Conservation (phyloP, 1,140 invertebrate species). For the Lordiphosa mommai region DNA sequence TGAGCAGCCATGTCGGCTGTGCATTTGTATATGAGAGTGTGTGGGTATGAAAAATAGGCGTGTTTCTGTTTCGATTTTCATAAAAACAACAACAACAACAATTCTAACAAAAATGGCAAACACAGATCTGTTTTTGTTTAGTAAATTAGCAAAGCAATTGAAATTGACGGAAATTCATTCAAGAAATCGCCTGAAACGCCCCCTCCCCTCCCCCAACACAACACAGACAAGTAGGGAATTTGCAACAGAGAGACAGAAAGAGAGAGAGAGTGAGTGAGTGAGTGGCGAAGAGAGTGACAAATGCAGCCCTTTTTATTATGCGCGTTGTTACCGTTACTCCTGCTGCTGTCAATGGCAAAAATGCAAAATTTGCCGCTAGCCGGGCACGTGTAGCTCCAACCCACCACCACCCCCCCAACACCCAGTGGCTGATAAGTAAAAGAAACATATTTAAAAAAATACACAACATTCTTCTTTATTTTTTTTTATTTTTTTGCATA, state of each 20-base stretch:
- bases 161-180: conserved; percentile 5
- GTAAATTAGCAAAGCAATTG: conserved; percentile 10
- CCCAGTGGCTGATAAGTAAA: not conserved
- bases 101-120: conserved; percentile 27
- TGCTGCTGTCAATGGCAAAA: not conserved
- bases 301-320: conserved; percentile 4
- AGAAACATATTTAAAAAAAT: no score
- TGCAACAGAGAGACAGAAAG: no score
- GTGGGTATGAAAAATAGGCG: conserved; percentile 62
- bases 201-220: no score
- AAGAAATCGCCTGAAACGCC: not conserved
- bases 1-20: conserved; percentile 9
- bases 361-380: not conserved
- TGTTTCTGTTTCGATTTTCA: conserved; percentile 49
- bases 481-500: no score
- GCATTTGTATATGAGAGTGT: conserved; percentile 6
- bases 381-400: conserved; percentile 6
- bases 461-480: no score
- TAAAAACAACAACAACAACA: conserved; percentile 24
- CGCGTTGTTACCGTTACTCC: not conserved
- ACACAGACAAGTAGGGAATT: no score
- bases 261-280: not conserved
- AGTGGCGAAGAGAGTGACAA: not conserved
- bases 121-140: conserved; percentile 28
- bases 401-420: not conserved